These are phyloP conservation scores for Amblyornis subalaris DNA, from an alignment of 2,113 vertebrate genomes.

Conservation along the genomic window DNA sequence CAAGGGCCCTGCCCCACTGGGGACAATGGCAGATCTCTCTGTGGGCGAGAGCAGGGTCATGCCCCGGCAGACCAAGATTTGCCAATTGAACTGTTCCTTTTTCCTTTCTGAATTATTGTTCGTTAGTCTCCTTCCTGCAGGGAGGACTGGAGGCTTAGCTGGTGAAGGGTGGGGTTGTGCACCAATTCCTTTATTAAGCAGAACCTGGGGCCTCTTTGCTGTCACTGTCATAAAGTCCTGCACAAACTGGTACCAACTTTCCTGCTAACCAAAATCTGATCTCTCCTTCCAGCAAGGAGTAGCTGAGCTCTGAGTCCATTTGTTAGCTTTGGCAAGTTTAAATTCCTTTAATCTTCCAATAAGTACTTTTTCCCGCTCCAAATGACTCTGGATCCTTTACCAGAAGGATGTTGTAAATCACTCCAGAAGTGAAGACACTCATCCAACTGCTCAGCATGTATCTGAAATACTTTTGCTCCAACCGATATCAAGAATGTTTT, in stretches of 20 bases:
- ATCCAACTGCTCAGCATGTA: background rate
- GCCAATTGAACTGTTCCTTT: background rate
- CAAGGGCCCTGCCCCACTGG: background rate
- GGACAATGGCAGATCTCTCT: background rate
- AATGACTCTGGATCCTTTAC: constrained; percentile 4
- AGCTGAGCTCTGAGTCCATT: background rate
- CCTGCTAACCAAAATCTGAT: background rate
- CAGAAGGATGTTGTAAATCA: constrained; percentile 31
- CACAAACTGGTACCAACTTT: background rate
- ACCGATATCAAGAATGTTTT: background rate
- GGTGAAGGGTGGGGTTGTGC: background rate
- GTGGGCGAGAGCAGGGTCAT: background rate
- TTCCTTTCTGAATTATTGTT: background rate
- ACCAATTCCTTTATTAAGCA: background rate
- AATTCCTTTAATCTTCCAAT: constrained; percentile 43
- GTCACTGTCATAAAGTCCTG: background rate
- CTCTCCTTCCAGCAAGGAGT: background rate
- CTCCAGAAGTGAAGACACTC: constrained; percentile 6
- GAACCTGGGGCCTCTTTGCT: background rate
- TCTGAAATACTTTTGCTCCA: constrained; percentile 14
- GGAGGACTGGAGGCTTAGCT: background rate
- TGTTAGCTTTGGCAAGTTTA: background rate
- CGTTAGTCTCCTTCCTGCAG: constrained; percentile 7
- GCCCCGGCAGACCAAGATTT: background rate
- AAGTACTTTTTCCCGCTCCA: background rate